Conservation (phyloP, 2,113 vertebrate species). For the Callipepla squamata region DNA sequence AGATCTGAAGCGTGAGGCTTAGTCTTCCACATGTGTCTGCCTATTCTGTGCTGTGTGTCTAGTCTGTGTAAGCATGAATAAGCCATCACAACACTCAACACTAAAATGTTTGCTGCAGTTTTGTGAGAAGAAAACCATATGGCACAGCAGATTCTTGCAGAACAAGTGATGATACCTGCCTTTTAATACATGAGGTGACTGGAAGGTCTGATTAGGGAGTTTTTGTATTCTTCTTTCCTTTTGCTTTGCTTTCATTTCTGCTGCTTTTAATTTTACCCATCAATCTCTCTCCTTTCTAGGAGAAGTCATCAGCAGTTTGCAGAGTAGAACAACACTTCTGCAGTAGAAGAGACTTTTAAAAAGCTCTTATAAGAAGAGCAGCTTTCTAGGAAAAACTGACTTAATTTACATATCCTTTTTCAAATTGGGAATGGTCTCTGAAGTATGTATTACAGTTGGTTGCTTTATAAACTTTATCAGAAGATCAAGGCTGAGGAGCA, state of each 20-base stretch:
- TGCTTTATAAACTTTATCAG: background rate
- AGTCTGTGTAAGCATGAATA: background rate
- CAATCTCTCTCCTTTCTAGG: background rate
- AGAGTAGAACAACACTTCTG: background rate
- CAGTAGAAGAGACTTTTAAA: background rate
- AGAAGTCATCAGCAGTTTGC: background rate
- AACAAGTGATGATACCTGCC: background rate
- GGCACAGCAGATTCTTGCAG: background rate
- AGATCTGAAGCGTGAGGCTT: background rate
- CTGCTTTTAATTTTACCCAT: background rate
- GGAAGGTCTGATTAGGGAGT: background rate
- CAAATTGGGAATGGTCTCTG: background rate
- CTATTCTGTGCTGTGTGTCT: background rate
- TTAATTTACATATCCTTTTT: background rate
- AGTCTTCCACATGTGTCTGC: background rate
- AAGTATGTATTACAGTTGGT: background rate
- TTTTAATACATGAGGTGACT: background rate
- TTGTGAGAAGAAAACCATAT: background rate
- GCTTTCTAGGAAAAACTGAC: background rate
- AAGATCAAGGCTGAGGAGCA: background rate
- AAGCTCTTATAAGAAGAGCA: background rate
- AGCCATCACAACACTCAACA: background rate
- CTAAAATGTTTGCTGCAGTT: background rate
- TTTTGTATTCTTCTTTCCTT: background rate
- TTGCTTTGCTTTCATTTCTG: background rate